A percentile compares a stretch with the other conserved stretches of the same genome.
Evolutionary conservation across 2,113 vertebrate genomes (phyloP).

Genomic region (Ciconia maguari): DNA sequence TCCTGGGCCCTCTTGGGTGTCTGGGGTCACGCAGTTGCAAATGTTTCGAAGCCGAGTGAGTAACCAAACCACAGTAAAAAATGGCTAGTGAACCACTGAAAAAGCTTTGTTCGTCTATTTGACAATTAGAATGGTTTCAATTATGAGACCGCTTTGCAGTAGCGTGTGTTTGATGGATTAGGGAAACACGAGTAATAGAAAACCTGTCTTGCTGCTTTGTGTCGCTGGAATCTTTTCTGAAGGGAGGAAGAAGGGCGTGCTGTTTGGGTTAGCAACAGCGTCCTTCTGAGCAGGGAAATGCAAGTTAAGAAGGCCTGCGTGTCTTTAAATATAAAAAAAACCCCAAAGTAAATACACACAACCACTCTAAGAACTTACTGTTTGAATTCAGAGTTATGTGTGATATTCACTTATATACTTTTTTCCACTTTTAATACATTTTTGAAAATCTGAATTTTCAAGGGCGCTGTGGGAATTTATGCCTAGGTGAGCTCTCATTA

Average conservation of each 20-base stretch:
- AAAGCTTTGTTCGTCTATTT: neutral
- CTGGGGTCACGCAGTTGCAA: fast-evolving
- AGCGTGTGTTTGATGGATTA: neutral
- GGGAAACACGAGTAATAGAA: neutral
- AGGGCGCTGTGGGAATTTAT: neutral
- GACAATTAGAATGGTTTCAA: neutral
- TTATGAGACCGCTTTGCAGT: neutral
- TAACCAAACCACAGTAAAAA: neutral
- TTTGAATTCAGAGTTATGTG: fast-evolving
- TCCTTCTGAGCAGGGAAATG: neutral
- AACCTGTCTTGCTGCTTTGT: neutral
- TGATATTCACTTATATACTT: fast-evolving
- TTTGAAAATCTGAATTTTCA: neutral
- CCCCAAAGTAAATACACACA: neutral
- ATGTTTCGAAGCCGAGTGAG: neutral
- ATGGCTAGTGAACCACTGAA: neutral
- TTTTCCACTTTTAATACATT: fast-evolving
- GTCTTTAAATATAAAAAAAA: neutral
- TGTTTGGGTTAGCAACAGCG: neutral
- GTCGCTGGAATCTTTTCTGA: neutral
- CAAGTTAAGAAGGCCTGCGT: fast-evolving
- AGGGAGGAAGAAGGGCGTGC: neutral
- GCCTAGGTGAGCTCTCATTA: neutral
- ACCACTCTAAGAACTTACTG: fast-evolving
- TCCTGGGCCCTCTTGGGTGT: neutral